These are phyloP conservation scores for Melanerpes formicivorus DNA, from an alignment of 2,113 vertebrate genomes.

Conservation along the genomic window DNA sequence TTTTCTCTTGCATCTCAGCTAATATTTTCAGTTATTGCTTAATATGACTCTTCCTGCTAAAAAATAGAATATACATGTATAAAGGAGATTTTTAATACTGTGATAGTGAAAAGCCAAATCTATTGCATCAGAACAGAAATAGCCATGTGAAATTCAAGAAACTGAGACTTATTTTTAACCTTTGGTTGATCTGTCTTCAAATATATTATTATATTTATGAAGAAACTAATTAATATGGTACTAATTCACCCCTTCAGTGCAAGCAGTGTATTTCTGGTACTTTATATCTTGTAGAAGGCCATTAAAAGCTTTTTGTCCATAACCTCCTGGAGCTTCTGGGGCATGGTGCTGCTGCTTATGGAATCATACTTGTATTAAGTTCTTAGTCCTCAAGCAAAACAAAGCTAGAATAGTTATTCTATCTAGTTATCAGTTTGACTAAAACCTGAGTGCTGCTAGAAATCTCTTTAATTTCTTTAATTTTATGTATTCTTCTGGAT, in stretches of 20 bases:
- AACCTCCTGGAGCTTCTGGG: neutral
- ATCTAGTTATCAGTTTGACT: neutral
- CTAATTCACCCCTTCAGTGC: neutral
- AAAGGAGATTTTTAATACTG: neutral
- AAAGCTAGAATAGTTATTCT: neutral
- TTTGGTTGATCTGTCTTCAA: neutral
- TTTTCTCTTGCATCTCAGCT: neutral
- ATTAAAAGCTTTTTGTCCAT: neutral
- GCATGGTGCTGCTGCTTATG: neutral
- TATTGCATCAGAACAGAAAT: neutral
- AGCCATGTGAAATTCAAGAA: neutral
- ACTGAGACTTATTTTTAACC: neutral
- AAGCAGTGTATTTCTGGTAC: neutral
- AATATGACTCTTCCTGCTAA: neutral
- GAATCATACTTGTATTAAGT: neutral
- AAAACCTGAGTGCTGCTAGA: neutral
- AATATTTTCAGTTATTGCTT: neutral
- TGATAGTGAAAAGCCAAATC: neutral
- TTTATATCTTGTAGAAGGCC: neutral
- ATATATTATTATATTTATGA: neutral
- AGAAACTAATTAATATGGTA: neutral
- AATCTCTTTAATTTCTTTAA: neutral
- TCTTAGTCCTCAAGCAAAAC: neutral
- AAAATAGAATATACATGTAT: neutral
- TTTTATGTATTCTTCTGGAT: neutral